Evolutionary conservation across 2,888 invertebrate genomes (phyloP).

Genomic region (Zelleria hepariella): DNA sequence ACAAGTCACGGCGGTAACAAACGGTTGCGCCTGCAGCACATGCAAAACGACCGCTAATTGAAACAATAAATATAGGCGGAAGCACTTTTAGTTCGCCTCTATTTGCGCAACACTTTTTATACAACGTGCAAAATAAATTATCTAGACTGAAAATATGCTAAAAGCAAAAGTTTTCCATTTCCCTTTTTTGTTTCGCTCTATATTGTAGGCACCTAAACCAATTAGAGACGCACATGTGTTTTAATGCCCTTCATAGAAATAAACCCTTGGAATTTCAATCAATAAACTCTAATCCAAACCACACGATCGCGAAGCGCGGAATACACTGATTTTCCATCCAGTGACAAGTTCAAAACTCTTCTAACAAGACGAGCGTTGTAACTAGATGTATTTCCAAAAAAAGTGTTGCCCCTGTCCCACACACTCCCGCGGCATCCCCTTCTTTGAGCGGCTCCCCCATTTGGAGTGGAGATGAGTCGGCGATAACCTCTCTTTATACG

Average conservation of each 20-base stretch:
- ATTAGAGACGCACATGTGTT: constrained; percentile 6
- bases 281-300: not conserved
- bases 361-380: not conserved
- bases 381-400: not conserved
- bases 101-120: constrained; percentile 38
- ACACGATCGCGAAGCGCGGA: too few relatives aligned
- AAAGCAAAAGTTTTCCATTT: not conserved
- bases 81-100: constrained; percentile 38
- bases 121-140: not conserved
- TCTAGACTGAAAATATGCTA: not conserved
- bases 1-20: constrained; percentile 14
- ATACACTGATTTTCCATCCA: not conserved
- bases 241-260: not conserved
- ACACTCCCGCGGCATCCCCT: not conserved
- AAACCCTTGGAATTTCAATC: not conserved
- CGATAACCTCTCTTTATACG: constrained; percentile 70
- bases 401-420: not conserved
- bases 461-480: constrained; percentile 26
- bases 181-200: not conserved
- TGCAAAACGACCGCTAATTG: constrained; percentile 54
- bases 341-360: not conserved
- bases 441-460: constrained; percentile 8
- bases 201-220: not conserved
- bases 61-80: constrained; percentile 63
- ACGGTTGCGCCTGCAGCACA: constrained; percentile 28